These are phyloP conservation scores for Sthenelais limicola DNA, from an alignment of 2,888 invertebrate genomes.

Conservation along the genomic window DNA sequence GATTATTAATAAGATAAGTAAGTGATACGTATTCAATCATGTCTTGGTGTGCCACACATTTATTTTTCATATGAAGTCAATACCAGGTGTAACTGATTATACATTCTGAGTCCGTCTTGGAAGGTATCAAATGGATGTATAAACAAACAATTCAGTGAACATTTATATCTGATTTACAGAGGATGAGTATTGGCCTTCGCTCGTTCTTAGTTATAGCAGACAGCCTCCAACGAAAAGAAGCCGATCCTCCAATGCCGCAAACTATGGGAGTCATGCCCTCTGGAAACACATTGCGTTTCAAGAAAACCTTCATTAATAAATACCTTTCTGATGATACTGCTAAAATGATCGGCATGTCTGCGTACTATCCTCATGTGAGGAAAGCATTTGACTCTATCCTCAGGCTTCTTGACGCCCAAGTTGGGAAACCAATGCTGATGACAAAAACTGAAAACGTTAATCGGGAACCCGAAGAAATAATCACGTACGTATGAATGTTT, in stretches of 20 bases:
- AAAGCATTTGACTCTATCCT: slow-evolving; percentile 96
- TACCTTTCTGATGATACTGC: slow-evolving; percentile 90
- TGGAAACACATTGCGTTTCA: slow-evolving; percentile 93
- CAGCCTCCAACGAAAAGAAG: slow-evolving; percentile 97
- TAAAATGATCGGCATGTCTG: slow-evolving; percentile 94
- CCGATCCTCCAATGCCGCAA: slow-evolving; percentile 98
- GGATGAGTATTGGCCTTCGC: slow-evolving; percentile 98
- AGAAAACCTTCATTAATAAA: slow-evolving; percentile 96
- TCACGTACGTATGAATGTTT: slow-evolving; percentile 66
- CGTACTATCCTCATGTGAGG: slow-evolving; percentile 95
- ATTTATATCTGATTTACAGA: no score
- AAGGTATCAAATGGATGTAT: no score
- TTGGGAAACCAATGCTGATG: slow-evolving; percentile 96
- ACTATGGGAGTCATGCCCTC: slow-evolving; percentile 95
- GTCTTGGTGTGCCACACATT: no score
- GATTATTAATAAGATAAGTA: no score
- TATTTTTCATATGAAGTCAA: no score
- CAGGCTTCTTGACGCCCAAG: slow-evolving; percentile 93
- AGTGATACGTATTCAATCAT: no score
- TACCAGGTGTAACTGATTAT: no score
- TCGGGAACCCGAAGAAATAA: slow-evolving; percentile 78
- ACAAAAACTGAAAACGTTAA: slow-evolving; percentile 96
- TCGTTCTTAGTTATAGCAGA: slow-evolving; percentile 99
- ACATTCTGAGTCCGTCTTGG: no score
- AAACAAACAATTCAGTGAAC: no score